These are phyloP conservation scores for Meloidogyne hapla DNA, from an alignment of 1,140 invertebrate species.

Conservation along the genomic window DNA sequence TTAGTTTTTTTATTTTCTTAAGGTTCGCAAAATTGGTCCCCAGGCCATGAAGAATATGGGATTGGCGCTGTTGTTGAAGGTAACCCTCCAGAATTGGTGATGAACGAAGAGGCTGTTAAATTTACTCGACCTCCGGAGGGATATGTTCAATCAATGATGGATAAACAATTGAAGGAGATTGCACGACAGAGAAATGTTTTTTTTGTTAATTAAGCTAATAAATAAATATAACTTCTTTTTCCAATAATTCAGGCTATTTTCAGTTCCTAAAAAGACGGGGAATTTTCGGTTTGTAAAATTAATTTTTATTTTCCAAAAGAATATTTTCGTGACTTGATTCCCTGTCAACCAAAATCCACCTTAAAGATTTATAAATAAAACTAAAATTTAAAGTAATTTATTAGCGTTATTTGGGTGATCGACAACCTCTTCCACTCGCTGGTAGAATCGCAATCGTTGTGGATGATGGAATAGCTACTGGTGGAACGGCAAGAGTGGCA, in stretches of 20 bases:
- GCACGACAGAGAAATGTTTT: conserved; percentile 11
- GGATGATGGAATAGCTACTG: conserved; percentile 31
- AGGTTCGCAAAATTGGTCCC: conserved; percentile 31
- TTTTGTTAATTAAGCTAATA: no score
- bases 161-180: conserved; percentile 23
- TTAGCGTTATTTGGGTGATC: conserved; percentile 27
- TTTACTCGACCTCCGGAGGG: conserved; percentile 7
- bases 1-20: neutral
- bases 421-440: conserved; percentile 8
- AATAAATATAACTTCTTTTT: no score
- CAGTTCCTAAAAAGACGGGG: no score
- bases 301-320: neutral
- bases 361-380: no score
- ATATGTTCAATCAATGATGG: conserved; percentile 13
- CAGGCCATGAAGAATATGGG: conserved; percentile 32
- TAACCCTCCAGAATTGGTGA: conserved; percentile 18
- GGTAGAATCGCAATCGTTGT: conserved; percentile 29
- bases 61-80: conserved; percentile 31
- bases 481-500: conserved; percentile 28
- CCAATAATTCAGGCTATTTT: no score
- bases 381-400: conserved; percentile 4
- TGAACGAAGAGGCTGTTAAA: conserved; percentile 13
- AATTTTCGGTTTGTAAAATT: no score
- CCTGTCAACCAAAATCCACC: no score
- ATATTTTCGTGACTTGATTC: no score